Evolutionary conservation across 2,113 vertebrate species (phyloP).

Genomic region (Lipotes vexillifer): DNA sequence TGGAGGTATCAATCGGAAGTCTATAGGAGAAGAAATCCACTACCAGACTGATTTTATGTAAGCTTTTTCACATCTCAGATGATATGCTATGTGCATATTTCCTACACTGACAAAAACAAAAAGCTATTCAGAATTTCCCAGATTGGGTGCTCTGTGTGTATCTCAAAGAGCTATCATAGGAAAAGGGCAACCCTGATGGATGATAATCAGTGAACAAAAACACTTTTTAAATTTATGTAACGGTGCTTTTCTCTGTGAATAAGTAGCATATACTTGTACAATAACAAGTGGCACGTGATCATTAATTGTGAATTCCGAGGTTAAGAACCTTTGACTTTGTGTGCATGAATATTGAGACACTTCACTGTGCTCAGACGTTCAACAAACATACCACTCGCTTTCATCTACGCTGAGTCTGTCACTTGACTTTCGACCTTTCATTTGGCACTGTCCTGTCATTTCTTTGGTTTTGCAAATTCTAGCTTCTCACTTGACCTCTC

Average conservation of each 20-base stretch:
- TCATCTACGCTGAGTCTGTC: constrained; percentile 78
- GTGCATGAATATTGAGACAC: constrained; percentile 41
- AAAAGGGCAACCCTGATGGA: neutral
- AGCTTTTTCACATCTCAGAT: neutral
- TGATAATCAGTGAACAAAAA: neutral
- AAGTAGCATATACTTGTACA: neutral
- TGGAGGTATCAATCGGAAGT: neutral
- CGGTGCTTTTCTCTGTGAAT: constrained; percentile 11
- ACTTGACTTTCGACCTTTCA: constrained; percentile 85
- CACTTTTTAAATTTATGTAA: neutral
- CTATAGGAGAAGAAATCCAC: neutral
- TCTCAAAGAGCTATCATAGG: neutral
- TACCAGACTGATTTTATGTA: neutral
- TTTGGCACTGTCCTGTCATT: constrained; percentile 84
- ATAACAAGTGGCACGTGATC: constrained; percentile 24
- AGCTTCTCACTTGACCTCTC: constrained; percentile 83
- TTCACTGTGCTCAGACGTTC: constrained; percentile 70
- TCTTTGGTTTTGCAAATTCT: constrained; percentile 85
- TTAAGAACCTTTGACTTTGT: constrained; percentile 55
- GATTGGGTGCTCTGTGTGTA: neutral
- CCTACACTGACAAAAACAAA: neutral
- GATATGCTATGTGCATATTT: neutral
- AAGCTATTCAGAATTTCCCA: neutral
- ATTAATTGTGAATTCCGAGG: constrained; percentile 54
- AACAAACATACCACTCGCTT: constrained; percentile 69